Conservation (phyloP, 2,797 vertebrate genomes). For the Stomatorhinus walkeri region DNA sequence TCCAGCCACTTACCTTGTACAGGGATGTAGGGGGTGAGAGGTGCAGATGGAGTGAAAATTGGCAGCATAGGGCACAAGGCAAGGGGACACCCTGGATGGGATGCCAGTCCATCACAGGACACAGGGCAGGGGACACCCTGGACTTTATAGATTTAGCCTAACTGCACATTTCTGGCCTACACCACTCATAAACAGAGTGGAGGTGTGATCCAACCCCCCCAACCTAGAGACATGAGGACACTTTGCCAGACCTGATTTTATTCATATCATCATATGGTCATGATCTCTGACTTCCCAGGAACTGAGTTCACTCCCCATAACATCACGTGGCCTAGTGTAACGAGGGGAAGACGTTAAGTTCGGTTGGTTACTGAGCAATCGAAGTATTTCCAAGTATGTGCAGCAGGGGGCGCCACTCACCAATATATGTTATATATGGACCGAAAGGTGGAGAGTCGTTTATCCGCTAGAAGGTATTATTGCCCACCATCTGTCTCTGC, state of each 20-base stretch:
- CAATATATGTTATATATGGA: background rate
- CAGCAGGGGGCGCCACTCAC: constrained; percentile 13
- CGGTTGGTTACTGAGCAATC: background rate
- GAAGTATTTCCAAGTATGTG: background rate
- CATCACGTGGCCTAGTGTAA: background rate
- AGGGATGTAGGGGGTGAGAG: background rate
- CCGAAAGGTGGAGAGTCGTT: background rate
- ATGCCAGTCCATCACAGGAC: background rate
- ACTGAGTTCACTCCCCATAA: background rate
- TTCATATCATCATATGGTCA: background rate
- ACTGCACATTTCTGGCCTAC: background rate
- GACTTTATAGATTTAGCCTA: background rate
- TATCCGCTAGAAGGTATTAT: background rate
- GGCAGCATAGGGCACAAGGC: background rate
- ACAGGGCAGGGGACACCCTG: background rate
- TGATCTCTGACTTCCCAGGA: background rate
- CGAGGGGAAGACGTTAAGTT: background rate
- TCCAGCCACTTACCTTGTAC: background rate
- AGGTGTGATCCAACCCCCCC: background rate
- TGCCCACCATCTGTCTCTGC: background rate
- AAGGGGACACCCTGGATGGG: background rate
- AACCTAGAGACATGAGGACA: background rate
- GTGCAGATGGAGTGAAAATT: background rate
- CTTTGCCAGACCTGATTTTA: background rate
- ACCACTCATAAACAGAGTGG: background rate